Base-by-base conservation (phyloP, 2,113 vertebrate species). In the Bos indicus region DNA sequence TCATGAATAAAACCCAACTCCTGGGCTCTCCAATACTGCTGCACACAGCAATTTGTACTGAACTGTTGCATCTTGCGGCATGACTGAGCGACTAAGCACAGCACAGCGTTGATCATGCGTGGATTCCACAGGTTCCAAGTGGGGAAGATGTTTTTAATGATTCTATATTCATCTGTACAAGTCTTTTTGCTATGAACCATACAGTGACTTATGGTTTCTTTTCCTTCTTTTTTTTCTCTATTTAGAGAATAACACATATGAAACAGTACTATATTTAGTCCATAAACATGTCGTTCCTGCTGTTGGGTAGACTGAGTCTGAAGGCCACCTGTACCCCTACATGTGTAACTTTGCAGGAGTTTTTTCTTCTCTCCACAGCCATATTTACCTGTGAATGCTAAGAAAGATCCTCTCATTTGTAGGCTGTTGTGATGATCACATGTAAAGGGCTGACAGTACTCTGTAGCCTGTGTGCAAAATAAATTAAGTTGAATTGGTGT, bases 111-210 rank as follows among this genome's bases (percentile, higher is more conserved):
- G 64, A 21, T 36, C 17, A 11, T 23, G n/a, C 26, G 0, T 51
- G 46, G 86, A 71, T 64, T 36, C 30, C 26, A 48, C 48, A 28
- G 10, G 17, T 89, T 91, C 57, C 90, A 57, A 85, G 43, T 52
- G 15, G 13, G 59, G 23, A 10, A 33, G 40, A 17, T 9, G 48
- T 74, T 81, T 36, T 36, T 85, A 85, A 85, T 88, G 46, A 89
- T 59, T 94, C 93, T 93, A 16, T 36, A 40, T 95, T 97, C 48
- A 89, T 95, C 60, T 86, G 48, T 33, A 83, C 54, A 91, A 21
- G 95, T 96, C 25, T 54, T 91, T 95, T 90, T 60, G 82, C 86
- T 83, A 28, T 91, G 74, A 91, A 25, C 88, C 77, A 82, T 57
- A 28, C 3, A 60, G 26, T 46, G 52, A 71, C 13, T 62, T 7